phyloP scores from a whole-genome alignment of 2,888 invertebrate genomes.

The Rotaria magnacalcarata region DNA sequence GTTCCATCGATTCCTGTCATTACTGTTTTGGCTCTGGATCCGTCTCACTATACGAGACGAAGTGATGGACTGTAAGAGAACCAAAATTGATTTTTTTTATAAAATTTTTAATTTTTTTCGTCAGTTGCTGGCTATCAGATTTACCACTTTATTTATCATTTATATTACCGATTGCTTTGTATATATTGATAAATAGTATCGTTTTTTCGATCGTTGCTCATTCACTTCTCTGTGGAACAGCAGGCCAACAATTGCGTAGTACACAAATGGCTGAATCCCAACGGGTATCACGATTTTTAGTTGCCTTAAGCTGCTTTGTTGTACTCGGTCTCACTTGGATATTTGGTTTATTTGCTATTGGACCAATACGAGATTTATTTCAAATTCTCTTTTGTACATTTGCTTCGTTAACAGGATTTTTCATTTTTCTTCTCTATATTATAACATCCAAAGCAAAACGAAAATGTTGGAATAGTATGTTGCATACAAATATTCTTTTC shows the following conservation, averaged over 20 bases:
- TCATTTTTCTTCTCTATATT: slow-evolving; percentile 52
- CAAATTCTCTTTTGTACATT: slow-evolving; percentile 56
- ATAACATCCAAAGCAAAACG: slow-evolving; percentile 8
- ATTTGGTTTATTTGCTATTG: slow-evolving; percentile 55
- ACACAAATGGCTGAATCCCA: slow-evolving; percentile 60
- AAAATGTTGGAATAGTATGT: neutral
- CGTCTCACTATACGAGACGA: slow-evolving; percentile 48
- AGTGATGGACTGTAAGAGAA: slow-evolving; percentile 52
- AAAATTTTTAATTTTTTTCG: neutral
- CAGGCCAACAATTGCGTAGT: slow-evolving; percentile 56
- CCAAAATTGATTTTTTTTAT: neutral
- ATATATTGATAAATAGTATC: slow-evolving; percentile 51
- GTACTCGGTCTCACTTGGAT: slow-evolving; percentile 57
- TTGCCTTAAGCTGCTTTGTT: slow-evolving; percentile 55
- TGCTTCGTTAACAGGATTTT: slow-evolving; percentile 52
- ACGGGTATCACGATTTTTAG: slow-evolving; percentile 54
- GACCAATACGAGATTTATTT: slow-evolving; percentile 51
- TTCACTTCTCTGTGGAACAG: slow-evolving; percentile 51
- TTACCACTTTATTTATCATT: slow-evolving; percentile 54
- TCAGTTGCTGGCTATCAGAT: slow-evolving; percentile 55
- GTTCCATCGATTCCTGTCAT: slow-evolving; percentile 52
- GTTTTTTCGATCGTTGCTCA: slow-evolving; percentile 53
- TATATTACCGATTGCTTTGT: slow-evolving; percentile 53
- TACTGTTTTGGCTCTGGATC: slow-evolving; percentile 51
- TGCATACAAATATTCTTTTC: neutral